A percentile compares a stretch with the other conserved stretches of the same genome.
phyloP scores from a whole-genome alignment of 2,888 invertebrate genomes.

The Aspidapion aeneum region DNA sequence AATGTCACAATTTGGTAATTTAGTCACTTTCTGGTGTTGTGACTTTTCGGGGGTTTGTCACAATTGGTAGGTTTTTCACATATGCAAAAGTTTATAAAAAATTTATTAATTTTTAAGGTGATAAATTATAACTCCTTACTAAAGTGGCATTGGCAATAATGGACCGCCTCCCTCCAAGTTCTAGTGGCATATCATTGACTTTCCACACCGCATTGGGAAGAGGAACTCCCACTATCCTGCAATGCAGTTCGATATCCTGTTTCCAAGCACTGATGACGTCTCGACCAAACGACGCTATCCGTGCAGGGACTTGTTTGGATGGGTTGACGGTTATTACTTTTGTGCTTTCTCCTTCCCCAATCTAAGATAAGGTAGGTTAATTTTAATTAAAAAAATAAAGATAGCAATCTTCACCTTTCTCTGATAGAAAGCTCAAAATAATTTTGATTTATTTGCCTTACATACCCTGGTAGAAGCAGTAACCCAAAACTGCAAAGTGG shows the following conservation, averaged over 20 bases:
- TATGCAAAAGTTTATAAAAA: too few species aligned
- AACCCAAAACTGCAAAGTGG: slow-evolving; percentile 72
- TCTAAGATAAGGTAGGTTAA: slow-evolving; percentile 29
- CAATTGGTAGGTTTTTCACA: too few species aligned
- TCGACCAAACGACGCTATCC: slow-evolving; percentile 84
- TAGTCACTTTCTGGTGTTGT: too few species aligned
- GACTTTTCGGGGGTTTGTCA: too few species aligned
- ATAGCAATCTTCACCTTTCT: background rate
- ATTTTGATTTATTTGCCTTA: slow-evolving; percentile 7
- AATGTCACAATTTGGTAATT: too few species aligned
- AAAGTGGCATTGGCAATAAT: slow-evolving; percentile 69
- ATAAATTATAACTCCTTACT: slow-evolving; percentile 44
- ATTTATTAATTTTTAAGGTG: too few species aligned
- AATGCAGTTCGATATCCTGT: slow-evolving; percentile 76
- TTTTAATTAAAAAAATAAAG: slow-evolving; percentile 1
- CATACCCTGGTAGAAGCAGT: slow-evolving; percentile 70
- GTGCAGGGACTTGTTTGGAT: slow-evolving; percentile 77
- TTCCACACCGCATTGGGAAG: slow-evolving; percentile 75
- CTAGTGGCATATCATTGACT: slow-evolving; percentile 70
- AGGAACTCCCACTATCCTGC: slow-evolving; percentile 81
- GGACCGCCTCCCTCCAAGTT: slow-evolving; percentile 65
- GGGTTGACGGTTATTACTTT: slow-evolving; percentile 73
- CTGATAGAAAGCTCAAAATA: background rate
- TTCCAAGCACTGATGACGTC: slow-evolving; percentile 83
- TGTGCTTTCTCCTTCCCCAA: slow-evolving; percentile 82